phyloP scores from a whole-genome alignment of 1,140 invertebrate genomes.

The Dufourea novaeangliae region DNA sequence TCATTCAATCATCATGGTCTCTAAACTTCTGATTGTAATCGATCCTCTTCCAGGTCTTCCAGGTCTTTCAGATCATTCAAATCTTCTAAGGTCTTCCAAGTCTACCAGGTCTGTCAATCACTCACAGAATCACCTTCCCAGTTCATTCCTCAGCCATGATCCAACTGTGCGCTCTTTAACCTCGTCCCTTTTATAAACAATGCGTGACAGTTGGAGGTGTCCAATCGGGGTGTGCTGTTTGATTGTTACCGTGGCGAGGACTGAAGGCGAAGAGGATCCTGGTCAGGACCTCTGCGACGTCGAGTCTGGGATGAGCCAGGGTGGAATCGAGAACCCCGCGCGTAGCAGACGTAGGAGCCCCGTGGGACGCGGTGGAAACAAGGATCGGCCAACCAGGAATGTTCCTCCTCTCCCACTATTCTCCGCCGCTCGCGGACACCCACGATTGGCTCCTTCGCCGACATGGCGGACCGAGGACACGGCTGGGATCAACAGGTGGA shows the following conservation, averaged over 20 bases:
- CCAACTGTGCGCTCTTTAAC: no score
- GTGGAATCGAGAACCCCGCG: constrained; percentile 41
- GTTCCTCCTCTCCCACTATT: constrained; percentile 71
- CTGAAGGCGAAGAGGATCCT: constrained; percentile 46
- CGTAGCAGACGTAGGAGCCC: constrained; percentile 40
- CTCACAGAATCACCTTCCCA: constrained; percentile 30
- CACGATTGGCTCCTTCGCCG: constrained; percentile 74
- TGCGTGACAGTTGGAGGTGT: no score
- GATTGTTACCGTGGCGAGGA: constrained; percentile 54
- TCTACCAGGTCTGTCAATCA: background rate
- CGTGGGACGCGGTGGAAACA: constrained; percentile 69
- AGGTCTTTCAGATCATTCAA: no score
- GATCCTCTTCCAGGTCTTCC: no score
- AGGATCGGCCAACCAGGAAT: constrained; percentile 68
- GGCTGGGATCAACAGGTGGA: constrained; percentile 75
- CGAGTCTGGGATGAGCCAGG: constrained; percentile 57
- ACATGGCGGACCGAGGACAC: constrained; percentile 75
- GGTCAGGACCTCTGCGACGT: constrained; percentile 49
- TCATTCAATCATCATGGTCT: no score
- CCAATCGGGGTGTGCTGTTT: constrained; percentile 14
- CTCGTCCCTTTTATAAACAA: no score
- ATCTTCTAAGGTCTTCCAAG: no score
- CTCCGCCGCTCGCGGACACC: constrained; percentile 59
- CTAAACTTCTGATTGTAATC: no score
- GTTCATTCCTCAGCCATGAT: background rate